Conservation (phyloP, 2,797 vertebrate genomes). For the Crocidura indochinensis region DNA sequence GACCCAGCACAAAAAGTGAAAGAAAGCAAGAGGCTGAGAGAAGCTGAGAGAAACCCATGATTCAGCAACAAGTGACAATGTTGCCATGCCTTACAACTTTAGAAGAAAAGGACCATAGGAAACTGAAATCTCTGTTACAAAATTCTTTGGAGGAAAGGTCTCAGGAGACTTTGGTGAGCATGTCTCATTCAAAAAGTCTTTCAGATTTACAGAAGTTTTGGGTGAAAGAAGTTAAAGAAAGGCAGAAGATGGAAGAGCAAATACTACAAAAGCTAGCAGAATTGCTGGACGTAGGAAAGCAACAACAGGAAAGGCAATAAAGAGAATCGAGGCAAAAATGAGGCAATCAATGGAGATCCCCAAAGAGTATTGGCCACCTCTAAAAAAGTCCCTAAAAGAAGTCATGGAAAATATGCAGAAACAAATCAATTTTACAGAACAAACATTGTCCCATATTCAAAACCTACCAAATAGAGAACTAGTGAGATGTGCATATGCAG, state of each 20-base stretch:
- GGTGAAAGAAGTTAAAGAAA: background rate
- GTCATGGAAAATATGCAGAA: too few relatives aligned
- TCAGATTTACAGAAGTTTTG: background rate
- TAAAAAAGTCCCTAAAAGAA: too few relatives aligned
- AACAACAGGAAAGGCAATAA: background rate
- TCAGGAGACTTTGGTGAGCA: constrained; percentile 56
- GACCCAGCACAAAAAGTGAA: background rate
- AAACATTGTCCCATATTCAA: background rate
- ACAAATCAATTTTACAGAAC: too few relatives aligned
- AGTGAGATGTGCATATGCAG: constrained; percentile 85
- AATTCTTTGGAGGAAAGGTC: constrained; percentile 75
- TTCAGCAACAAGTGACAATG: constrained; percentile 57
- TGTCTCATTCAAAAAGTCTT: constrained; percentile 20
- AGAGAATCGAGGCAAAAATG: constrained; percentile 69
- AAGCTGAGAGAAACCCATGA: constrained; percentile 83
- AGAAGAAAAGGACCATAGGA: too few relatives aligned
- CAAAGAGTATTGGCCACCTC: too few relatives aligned
- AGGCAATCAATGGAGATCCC: constrained; percentile 73
- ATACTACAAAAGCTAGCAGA: constrained; percentile 62
- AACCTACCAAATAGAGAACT: constrained; percentile 79
- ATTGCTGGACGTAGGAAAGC: background rate
- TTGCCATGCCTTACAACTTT: too few relatives aligned
- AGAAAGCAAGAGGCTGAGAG: constrained; percentile 42
- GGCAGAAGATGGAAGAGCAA: background rate
- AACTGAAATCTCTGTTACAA: constrained; percentile 60